These are phyloP conservation scores for Steromphala cineraria DNA, from an alignment of 2,888 invertebrate genomes.

Conservation along the genomic window DNA sequence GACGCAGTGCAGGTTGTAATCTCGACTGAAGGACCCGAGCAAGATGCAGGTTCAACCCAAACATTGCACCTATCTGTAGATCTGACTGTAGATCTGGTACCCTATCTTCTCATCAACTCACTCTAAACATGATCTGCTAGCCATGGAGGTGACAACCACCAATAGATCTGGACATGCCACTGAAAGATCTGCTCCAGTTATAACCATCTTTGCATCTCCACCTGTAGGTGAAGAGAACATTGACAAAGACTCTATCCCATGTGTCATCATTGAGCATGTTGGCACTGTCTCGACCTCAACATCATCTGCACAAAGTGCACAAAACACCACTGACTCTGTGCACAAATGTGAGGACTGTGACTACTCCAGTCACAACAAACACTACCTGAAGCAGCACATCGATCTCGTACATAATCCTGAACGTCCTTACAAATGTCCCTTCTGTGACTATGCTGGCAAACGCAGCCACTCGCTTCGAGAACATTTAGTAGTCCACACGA, in stretches of 20 bases:
- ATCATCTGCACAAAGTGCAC: not conserved
- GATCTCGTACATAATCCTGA: conserved; percentile 71
- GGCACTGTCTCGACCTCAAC: not conserved
- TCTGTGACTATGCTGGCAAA: conserved; percentile 74
- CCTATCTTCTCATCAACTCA: too few relatives aligned
- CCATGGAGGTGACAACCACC: not conserved
- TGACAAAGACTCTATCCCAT: not conserved
- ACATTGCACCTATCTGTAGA: too few relatives aligned
- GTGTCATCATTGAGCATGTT: conserved; percentile 18
- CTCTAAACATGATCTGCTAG: too few relatives aligned
- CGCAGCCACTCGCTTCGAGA: conserved; percentile 71
- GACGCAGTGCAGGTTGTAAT: not conserved
- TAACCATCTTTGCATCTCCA: conserved; percentile 20
- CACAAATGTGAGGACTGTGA: conserved; percentile 66
- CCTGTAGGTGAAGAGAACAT: not conserved
- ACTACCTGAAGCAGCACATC: conserved; percentile 73
- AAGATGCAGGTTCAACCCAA: too few relatives aligned
- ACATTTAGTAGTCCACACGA: conserved; percentile 72
- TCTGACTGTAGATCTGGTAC: too few relatives aligned
- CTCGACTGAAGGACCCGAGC: too few relatives aligned
- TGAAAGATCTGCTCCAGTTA: conserved; percentile 2
- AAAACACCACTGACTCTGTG: not conserved
- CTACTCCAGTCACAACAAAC: conserved; percentile 71
- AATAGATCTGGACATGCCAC: not conserved
- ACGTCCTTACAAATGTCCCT: conserved; percentile 72